phyloP scores from a whole-genome alignment of 1,140 invertebrate species.

The Drosophila triauraria region DNA sequence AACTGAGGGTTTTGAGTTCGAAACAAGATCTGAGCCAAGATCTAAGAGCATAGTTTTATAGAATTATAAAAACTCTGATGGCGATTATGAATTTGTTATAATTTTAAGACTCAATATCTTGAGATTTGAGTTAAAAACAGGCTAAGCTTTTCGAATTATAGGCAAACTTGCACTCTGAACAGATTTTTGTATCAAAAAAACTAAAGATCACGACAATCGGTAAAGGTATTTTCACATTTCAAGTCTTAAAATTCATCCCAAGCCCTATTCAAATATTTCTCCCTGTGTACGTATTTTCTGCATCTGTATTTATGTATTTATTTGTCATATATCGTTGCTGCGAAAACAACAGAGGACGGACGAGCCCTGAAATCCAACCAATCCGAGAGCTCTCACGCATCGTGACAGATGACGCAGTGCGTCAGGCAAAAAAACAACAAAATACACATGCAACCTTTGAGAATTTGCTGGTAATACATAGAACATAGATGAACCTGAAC shows the following conservation, averaged over 20 bases:
- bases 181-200: neutral
- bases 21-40: neutral
- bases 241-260: too few relatives aligned
- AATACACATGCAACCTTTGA: neutral
- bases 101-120: too few relatives aligned
- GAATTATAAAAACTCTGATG: neutral
- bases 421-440: neutral
- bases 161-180: too few relatives aligned
- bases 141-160: neutral
- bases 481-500: neutral
- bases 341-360: conserved; percentile 42
- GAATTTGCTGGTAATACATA: neutral
- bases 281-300: neutral
- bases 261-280: neutral
- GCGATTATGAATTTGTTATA: too few relatives aligned
- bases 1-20: neutral
- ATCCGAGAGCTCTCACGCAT: conserved; percentile 57
- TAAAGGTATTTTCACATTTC: too few relatives aligned
- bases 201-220: neutral
- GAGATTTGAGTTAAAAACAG: too few relatives aligned
- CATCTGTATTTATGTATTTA: conserved; percentile 13
- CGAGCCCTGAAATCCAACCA: conserved; percentile 76
- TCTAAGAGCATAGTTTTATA: too few relatives aligned
- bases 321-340: conserved; percentile 11
- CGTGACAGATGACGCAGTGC: conserved; percentile 49